Percentiles rank a stretch among this genome's conserved stretches.
Evolutionary conservation across 2,888 invertebrate species (phyloP).

Genomic region (Microctonus aethiopoides): DNA sequence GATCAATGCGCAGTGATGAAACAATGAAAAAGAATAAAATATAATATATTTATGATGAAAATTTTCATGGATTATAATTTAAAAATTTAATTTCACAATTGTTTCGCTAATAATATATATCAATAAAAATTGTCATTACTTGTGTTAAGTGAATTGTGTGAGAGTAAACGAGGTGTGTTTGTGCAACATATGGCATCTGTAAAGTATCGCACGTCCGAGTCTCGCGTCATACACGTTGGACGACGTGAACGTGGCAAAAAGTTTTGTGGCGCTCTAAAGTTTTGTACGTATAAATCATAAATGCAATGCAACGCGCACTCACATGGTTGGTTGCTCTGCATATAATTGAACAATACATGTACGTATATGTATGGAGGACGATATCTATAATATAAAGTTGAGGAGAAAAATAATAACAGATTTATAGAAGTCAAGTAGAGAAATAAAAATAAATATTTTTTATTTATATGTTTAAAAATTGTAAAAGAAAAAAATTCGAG

Average conservation of each 20-base stretch:
- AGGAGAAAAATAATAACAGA: not conserved
- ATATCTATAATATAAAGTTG: not conserved
- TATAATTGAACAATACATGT: not conserved
- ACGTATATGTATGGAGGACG: not conserved
- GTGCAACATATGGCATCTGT: conserved; percentile 27
- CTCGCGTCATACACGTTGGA: conserved; percentile 36
- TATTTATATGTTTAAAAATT: too few species aligned
- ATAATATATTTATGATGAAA: too few species aligned
- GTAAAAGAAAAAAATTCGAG: too few species aligned
- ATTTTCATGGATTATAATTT: too few species aligned
- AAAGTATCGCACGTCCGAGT: conserved; percentile 32
- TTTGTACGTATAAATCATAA: conserved; percentile 43
- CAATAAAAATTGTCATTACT: conserved; percentile 2
- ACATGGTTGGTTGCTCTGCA: conserved; percentile 29
- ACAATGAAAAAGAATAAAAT: not conserved
- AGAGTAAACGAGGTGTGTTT: conserved; percentile 22
- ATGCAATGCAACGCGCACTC: conserved; percentile 19
- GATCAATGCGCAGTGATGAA: not conserved
- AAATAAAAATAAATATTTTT: too few species aligned
- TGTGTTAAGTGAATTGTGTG: not conserved
- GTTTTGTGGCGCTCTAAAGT: conserved; percentile 30
- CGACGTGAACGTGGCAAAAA: conserved; percentile 40
- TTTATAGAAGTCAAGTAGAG: too few species aligned
- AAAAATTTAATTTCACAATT: not conserved
- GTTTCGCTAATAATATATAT: not conserved